These are phyloP conservation scores for Rhabditoides inermis DNA, from an alignment of 2,888 invertebrate genomes.

Conservation along the genomic window DNA sequence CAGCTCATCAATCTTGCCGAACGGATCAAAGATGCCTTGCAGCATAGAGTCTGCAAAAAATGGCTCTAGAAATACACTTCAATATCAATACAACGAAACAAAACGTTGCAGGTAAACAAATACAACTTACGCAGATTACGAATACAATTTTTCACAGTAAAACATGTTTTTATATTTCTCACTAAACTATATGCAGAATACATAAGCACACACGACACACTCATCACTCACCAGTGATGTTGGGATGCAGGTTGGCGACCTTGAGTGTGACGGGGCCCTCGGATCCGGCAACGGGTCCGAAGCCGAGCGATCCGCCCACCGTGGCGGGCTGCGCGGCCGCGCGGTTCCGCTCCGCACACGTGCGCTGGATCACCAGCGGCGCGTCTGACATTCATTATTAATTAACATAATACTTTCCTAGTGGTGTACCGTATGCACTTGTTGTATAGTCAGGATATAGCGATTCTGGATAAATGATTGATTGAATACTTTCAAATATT, in stretches of 20 bases:
- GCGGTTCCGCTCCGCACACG: constrained; percentile 73
- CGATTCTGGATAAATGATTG: too few species aligned
- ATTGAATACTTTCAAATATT: too few species aligned
- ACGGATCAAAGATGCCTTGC: constrained; percentile 83
- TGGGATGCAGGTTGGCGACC: constrained; percentile 22
- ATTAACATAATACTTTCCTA: neutral
- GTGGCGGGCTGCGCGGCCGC: constrained; percentile 50
- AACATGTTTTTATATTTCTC: neutral
- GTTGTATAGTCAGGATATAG: too few species aligned
- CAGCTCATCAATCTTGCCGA: constrained; percentile 61
- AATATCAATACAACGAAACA: constrained; percentile 57
- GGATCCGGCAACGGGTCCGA: constrained; percentile 52
- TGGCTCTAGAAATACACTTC: constrained; percentile 87
- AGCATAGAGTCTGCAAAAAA: constrained; percentile 98
- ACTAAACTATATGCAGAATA: neutral
- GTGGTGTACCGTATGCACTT: too few species aligned
- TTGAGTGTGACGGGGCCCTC: constrained; percentile 7
- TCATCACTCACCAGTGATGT: too few species aligned
- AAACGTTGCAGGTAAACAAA: neutral
- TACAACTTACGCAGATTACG: neutral
- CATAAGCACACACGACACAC: too few species aligned
- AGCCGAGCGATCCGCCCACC: constrained; percentile 44
- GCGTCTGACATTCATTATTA: constrained; percentile 58
- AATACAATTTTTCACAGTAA: neutral
- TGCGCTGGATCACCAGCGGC: constrained; percentile 94